These are phyloP conservation scores for Chroicocephalus ridibundus DNA, from an alignment of 2,113 vertebrate species.

Conservation along the genomic window DNA sequence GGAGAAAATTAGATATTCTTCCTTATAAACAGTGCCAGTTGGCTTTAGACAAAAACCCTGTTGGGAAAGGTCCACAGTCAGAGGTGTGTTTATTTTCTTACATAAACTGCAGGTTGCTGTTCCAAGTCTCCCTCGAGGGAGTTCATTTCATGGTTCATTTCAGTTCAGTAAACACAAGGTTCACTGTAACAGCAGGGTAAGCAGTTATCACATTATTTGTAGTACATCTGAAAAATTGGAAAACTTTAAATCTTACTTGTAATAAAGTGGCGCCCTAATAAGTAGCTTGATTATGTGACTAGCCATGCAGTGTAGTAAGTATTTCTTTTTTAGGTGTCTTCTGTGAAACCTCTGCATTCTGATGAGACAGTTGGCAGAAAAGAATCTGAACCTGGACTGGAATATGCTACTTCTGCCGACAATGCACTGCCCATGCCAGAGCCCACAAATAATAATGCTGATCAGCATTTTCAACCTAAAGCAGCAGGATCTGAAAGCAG, in stretches of 20 bases:
- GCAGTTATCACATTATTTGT: background rate
- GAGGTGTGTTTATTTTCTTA: constrained; percentile 45
- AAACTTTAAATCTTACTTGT: background rate
- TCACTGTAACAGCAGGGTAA: background rate
- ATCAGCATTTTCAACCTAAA: background rate
- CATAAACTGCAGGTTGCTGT: background rate
- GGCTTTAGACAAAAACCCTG: background rate
- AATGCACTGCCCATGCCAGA: background rate
- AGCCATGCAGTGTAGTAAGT: background rate
- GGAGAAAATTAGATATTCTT: constrained; percentile 55
- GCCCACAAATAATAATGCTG: background rate
- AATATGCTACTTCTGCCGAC: background rate
- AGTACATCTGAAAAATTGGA: background rate
- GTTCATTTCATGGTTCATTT: background rate
- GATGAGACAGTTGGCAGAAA: background rate
- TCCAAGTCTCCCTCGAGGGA: background rate
- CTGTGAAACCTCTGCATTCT: background rate
- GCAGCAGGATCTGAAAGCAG: background rate
- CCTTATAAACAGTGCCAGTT: background rate
- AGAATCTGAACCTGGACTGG: background rate
- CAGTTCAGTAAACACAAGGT: background rate
- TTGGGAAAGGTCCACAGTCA: background rate
- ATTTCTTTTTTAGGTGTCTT: constrained; percentile 15
- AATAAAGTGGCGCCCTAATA: background rate
- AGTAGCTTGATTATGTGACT: background rate